A percentile compares a stretch with the other conserved stretches of the same genome.
phyloP scores from a whole-genome alignment of 2,113 vertebrate species.

The Podilymbus podiceps region DNA sequence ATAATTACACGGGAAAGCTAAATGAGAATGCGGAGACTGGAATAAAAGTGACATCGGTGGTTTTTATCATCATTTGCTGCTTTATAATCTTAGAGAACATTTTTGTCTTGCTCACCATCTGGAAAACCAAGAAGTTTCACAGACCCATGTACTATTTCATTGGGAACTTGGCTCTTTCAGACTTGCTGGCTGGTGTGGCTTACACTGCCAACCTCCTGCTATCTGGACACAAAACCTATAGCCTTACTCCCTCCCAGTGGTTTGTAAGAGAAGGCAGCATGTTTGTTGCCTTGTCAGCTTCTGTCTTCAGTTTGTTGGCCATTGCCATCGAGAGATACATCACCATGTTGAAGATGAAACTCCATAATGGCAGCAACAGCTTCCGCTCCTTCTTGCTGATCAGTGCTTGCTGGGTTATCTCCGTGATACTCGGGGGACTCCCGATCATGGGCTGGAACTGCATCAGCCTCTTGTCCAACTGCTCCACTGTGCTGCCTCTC shows the following conservation, averaged over 20 bases:
- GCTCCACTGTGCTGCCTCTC: conserved; percentile 94
- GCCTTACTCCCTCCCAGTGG: conserved; percentile 90
- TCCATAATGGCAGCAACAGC: conserved; percentile 91
- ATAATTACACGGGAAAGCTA: conserved; percentile 94
- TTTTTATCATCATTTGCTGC: conserved; percentile 97
- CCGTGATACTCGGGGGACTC: conserved; percentile 85
- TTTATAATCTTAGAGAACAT: conserved; percentile 96
- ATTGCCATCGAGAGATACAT: conserved; percentile 96
- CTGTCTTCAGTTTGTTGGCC: conserved; percentile 94
- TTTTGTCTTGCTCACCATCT: conserved; percentile 94
- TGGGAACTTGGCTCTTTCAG: conserved; percentile 96
- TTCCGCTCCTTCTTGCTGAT: conserved; percentile 93
- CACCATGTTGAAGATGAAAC: conserved; percentile 97
- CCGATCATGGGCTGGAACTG: conserved; percentile 98
- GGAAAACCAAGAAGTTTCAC: conserved; percentile 99
- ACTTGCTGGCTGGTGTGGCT: conserved; percentile 91
- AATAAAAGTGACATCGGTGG: conserved; percentile 85
- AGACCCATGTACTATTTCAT: conserved; percentile 99
- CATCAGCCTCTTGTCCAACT: conserved; percentile 77
- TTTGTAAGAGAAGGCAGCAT: conserved; percentile 95
- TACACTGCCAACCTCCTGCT: conserved; percentile 93
- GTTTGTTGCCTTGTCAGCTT: conserved; percentile 95
- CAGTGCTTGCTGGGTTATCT: conserved; percentile 93
- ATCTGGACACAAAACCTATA: conserved; percentile 92
- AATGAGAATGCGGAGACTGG: conserved; percentile 76